Evolutionary conservation across 1,140 invertebrate genomes (phyloP), one percentile per base, ranked within the genome.

Genomic region (Pararge aegeria): DNA sequence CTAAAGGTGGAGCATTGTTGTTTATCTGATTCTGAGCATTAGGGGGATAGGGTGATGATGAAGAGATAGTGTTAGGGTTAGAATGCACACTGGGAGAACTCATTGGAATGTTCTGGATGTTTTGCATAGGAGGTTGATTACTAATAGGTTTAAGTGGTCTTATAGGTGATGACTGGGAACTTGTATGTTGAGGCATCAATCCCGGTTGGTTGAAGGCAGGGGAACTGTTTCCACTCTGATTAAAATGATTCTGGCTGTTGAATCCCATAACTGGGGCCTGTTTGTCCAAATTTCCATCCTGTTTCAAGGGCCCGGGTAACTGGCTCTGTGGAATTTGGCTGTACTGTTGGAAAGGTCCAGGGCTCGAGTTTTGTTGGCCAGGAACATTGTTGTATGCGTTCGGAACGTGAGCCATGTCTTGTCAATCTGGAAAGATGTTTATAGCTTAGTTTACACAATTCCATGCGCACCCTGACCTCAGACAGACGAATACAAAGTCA

Each of bases 331-430:
- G 79, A 51, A 78, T 64, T 61, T 80, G 75, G 69, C 69, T 73
- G 56, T 74, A 75, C 44, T 75, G 80, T 30, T 78, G 75, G 48
- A 69, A 73, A 16, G 69, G 62, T 40, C 73, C 78, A 15, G 68
- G 64, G 58, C 78, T 76, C 19, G 77, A 64, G 52, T 78, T 61
- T 76, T 69, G 66, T 44, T 76, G 68, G 67, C 76, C 54, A 48
- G 73, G 68, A 55, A 65, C 65, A 72, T 75, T 82, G 55, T 77
- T 84, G 64, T 74, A 85, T 46, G 80, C 76, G 66, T 80, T 89
- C 66, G 82, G 77, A 73, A 82, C 75, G 64, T 87, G 85, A 59
- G 87, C 80, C 87, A 89, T 89, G 70, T 64, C 70, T 86, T 77
- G 69, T 74, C 74, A 82, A 86, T 85, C 84, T 89, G 84, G 67